Base-by-base conservation (phyloP, 2,797 vertebrate species). In the Leuciscus waleckii region DNA sequence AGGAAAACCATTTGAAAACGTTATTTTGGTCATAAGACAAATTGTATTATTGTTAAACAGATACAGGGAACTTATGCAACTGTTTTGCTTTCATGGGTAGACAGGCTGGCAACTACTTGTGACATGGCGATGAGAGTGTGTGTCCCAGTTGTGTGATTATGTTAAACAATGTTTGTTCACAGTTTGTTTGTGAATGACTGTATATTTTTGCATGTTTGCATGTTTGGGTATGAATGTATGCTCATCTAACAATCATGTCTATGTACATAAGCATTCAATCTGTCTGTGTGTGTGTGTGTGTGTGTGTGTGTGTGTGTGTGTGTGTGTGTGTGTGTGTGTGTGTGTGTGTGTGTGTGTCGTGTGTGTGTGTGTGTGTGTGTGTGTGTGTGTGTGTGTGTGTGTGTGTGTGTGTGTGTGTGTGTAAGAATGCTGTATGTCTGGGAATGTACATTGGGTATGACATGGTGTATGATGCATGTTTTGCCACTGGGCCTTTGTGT, bases 31-130 rank as follows among this genome's bases (percentile, higher is more conserved):
- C 56, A 51, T 81, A 78, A 86, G 81, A 87, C 83, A 87, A 82
- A 87, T 86, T 74, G 78, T 51, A 79, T 68, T 41, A 75, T 80
- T 82, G 82, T 84, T 67, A 87, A 63, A 61, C 41, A 85, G 73
- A 76, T 39, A 49, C 68, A 84, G 56, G 46, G 70, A 82, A 82
- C 21, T 13, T 82, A 17, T 79, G 81, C 86, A 87, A 74, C 86
- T 87, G 81, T 75, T 82, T 76, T 39, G 56, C 49, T 26, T 69
- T 80, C 58, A 69, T 84, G 10, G 58, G 76, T 51, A 17, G 29
- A 63, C 39, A 81, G 84, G 35, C 79, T 78, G 73, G 81, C 67
- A 84, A 37, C 70, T 32, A 56, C 32, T 87, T 79, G 68, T 32
- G 82, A 75, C 26, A 26, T 37, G 68, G 35, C 23, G 32, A 46